Evolutionary conservation across 2,797 vertebrate species (phyloP).

Genomic region (Acropternis orthonyx): DNA sequence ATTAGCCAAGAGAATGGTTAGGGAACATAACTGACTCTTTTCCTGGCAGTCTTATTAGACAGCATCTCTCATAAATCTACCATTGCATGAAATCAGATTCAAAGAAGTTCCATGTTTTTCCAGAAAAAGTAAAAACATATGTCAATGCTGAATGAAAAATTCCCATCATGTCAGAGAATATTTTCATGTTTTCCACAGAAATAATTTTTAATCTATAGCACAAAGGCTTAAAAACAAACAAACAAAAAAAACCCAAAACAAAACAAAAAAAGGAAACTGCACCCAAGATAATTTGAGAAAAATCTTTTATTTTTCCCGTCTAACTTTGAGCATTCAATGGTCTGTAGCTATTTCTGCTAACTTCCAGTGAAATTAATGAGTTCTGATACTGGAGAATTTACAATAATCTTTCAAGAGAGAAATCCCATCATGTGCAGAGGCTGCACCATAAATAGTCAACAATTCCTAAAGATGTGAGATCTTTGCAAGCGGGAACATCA

Average conservation of each 20-base stretch:
- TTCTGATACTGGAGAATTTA: not conserved
- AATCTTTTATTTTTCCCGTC: not conserved
- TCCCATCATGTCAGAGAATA: not conserved
- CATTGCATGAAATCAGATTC: not conserved
- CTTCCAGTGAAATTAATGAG: not conserved
- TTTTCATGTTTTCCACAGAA: not conserved
- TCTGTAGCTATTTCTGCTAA: not conserved
- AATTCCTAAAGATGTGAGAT: not conserved
- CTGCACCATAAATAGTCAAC: not conserved
- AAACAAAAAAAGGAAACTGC: not conserved
- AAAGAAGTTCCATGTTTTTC: not conserved
- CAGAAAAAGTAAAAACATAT: not conserved
- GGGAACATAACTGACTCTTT: not conserved
- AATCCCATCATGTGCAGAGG: not conserved
- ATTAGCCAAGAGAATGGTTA: not conserved
- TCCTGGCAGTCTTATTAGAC: not conserved
- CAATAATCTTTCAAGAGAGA: not conserved
- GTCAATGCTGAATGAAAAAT: not conserved
- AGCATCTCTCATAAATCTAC: not conserved
- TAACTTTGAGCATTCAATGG: not conserved
- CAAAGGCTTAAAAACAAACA: not conserved
- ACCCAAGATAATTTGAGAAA: not conserved
- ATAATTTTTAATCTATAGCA: not conserved
- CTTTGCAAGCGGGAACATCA: not conserved
- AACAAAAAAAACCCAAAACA: no score